Evolutionary conservation across 1,140 invertebrate genomes (phyloP).

Genomic region (Panagrolaimus sp.): DNA sequence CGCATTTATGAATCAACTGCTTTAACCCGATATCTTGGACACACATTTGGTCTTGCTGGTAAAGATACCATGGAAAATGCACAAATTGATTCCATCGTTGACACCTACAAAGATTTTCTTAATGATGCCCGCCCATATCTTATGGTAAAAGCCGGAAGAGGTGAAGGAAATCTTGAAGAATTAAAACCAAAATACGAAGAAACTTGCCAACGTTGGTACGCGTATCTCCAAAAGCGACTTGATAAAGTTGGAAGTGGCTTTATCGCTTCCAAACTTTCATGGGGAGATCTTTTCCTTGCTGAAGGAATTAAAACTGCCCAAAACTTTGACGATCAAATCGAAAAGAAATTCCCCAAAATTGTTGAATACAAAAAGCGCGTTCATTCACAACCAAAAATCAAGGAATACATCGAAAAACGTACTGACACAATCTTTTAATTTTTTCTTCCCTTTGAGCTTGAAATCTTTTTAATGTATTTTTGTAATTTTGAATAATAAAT

Average conservation of each 20-base stretch:
- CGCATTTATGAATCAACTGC: neutral
- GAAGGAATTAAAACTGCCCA: neutral
- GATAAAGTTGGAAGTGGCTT: neutral
- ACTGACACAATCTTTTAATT: neutral
- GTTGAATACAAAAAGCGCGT: neutral
- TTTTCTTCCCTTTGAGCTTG: neutral
- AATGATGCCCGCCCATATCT: slow-evolving; percentile 1
- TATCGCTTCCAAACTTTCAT: slow-evolving; percentile 3
- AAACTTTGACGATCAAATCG: neutral
- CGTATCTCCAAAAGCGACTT: no score
- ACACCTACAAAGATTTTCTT: neutral
- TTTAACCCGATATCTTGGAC: neutral
- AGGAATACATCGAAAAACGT: neutral
- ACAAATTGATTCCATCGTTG: slow-evolving; percentile 12
- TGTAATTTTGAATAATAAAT: no score
- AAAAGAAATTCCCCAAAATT: neutral
- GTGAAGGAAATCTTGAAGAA: neutral
- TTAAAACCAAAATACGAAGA: neutral
- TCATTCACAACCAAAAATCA: neutral
- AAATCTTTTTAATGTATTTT: no score
- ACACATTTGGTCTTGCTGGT: neutral
- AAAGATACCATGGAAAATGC: neutral
- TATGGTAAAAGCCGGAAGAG: neutral
- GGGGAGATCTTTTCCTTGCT: slow-evolving; percentile 1
- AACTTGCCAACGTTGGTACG: no score